phyloP scores from a whole-genome alignment of 2,797 vertebrate genomes.

The Anableps anableps region DNA sequence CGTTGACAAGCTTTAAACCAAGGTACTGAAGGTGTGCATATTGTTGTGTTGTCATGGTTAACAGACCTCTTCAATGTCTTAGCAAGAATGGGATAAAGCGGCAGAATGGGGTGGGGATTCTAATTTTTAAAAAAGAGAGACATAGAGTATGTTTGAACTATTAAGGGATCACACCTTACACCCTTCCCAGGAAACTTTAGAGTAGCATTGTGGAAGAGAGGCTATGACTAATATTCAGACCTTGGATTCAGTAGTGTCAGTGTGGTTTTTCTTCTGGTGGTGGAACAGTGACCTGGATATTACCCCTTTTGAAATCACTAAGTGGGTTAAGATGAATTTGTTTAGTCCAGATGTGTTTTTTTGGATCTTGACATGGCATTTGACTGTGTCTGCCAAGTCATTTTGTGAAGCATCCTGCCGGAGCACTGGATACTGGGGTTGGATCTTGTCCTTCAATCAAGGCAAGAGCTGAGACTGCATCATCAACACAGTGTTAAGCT shows the following conservation, averaged over 20 bases:
- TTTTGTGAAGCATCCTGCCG: not conserved
- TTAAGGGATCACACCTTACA: not conserved
- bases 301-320: not conserved
- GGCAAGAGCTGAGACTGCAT: not conserved
- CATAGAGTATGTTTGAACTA: not conserved
- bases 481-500: not conserved
- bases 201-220: not conserved
- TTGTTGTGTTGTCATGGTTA: not conserved
- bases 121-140: not conserved
- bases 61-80: not conserved
- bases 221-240: not conserved
- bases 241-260: not conserved
- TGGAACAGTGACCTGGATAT: not conserved
- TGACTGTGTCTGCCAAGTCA: not conserved
- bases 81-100: not conserved
- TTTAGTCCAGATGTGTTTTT: not conserved
- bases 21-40: not conserved
- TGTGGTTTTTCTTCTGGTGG: not conserved
- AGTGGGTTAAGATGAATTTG: not conserved
- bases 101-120: not conserved
- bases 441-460: not conserved
- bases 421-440: not conserved
- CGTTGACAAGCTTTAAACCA: not conserved
- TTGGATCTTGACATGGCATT: not conserved
- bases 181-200: not conserved